Evolutionary conservation across 2,113 vertebrate species (phyloP), one percentile per base, ranked within the genome.

Genomic region (Bos javanicus): DNA sequence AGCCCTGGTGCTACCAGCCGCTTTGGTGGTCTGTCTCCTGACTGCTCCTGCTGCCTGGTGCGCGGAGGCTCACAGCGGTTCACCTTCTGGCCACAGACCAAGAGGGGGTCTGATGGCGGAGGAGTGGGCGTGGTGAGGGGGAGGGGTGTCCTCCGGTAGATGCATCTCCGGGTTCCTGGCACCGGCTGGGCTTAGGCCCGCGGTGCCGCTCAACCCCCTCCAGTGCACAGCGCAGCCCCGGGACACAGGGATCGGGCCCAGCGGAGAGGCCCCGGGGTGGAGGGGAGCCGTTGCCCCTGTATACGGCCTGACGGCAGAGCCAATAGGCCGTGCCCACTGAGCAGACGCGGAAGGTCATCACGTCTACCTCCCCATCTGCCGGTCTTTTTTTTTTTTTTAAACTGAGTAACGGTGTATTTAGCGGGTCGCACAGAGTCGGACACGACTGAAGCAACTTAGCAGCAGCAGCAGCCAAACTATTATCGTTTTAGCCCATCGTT

Each of bases 321-420:
- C 7, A 0, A 17, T 0, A 48, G 43, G 26, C 76, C 17, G 28
- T 33, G 76, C 26, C 43, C 26, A 30, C 76, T 4, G 54, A 59
- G 16, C 6, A 33, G 23, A 36, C 1, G 23, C 1, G 23, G 23
- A 7, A 25, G 23, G 6, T 36, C 33, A 5, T 81, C 1, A 0
- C 15, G 13, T 54, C 13, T 62, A 7, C 11, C 26, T 67, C 26
- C n/a, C 5, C 5, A 4, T 52, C 36, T 2, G 12, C 59, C 1
- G 2, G 48, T 43, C 67, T 16, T 50, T 52, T 11, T 50, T 54
- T 52, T 52, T 52, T 43, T 60, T 12, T 74, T 85, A 5, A 50
- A 83, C 30, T 36, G 26, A 28, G 19, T 83, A 46, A 46, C 17
- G 21, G 52, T 33, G 48, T 48, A 43, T n/a, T n/a, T 86, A 59